Evolutionary conservation across 2,888 invertebrate genomes (phyloP).

Genomic region (Cataglyphis cursor): DNA sequence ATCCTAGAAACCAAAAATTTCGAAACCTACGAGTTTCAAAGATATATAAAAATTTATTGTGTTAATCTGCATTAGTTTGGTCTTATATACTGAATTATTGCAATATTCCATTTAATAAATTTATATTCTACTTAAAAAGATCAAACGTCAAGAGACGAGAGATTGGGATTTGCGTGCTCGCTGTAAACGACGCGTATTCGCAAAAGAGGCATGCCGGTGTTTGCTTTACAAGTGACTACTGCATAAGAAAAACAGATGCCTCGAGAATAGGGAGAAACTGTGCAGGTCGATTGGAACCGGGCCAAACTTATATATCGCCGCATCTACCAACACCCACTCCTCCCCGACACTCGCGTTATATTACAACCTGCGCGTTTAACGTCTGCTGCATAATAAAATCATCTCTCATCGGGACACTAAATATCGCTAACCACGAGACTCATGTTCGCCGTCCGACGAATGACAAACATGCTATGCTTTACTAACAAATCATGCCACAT

Average conservation of each 20-base stretch:
- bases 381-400: slow-evolving; percentile 70
- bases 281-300: slow-evolving; percentile 67
- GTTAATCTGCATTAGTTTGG: not conserved
- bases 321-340: slow-evolving; percentile 40
- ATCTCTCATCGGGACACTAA: slow-evolving; percentile 59
- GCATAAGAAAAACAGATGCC: slow-evolving; percentile 73
- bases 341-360: slow-evolving; percentile 58
- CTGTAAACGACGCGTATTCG: slow-evolving; percentile 29
- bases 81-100: not conserved
- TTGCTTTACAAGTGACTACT: slow-evolving; percentile 66
- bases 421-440: slow-evolving; percentile 51
- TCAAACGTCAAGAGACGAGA: not conserved
- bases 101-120: not conserved
- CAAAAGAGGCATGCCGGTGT: slow-evolving; percentile 52
- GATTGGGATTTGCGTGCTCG: not conserved
- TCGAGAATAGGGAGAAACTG: slow-evolving; percentile 77
- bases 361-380: slow-evolving; percentile 66
- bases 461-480: slow-evolving; percentile 35
- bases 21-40: not conserved
- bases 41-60: not conserved
- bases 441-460: slow-evolving; percentile 23
- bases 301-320: slow-evolving; percentile 73
- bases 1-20: not conserved
- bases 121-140: not conserved
- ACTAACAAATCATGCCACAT: slow-evolving; percentile 22